Evolutionary conservation across 2,113 vertebrate genomes (phyloP).

Genomic region (Alectura lathami): DNA sequence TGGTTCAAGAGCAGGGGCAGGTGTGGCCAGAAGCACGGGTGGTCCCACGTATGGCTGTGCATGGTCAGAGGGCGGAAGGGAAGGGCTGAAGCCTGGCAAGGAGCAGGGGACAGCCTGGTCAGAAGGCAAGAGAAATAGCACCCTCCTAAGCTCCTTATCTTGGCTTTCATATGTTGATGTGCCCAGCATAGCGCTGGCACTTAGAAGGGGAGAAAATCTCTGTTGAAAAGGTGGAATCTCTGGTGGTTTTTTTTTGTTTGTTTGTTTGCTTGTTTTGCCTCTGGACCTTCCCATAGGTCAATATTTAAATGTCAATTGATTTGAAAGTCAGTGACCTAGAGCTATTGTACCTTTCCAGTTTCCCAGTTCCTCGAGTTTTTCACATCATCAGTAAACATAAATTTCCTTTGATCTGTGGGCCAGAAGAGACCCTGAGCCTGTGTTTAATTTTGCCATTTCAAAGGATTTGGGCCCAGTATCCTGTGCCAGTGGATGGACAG

Average conservation of each 20-base stretch:
- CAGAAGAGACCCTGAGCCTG: neutral
- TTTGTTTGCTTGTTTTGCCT: neutral
- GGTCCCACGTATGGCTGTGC: neutral
- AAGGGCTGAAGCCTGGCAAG: neutral
- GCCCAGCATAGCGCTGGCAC: neutral
- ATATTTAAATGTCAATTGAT: neutral
- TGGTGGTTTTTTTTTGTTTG: neutral
- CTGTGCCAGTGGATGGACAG: neutral
- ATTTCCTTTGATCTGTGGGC: neutral
- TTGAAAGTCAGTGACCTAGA: neutral
- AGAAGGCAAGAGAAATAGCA: neutral
- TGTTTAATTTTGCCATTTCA: neutral
- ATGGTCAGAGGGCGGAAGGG: neutral
- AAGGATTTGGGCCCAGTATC: neutral
- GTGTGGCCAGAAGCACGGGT: rapidly evolving
- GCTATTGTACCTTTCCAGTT: neutral
- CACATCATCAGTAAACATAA: neutral
- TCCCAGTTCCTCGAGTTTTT: neutral
- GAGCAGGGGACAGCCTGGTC: neutral
- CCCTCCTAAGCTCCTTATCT: neutral
- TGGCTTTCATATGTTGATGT: neutral
- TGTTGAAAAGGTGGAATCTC: neutral
- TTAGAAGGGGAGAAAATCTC: neutral
- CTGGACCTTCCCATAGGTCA: neutral
- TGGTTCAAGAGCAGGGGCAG: neutral